phyloP scores from a whole-genome alignment of 2,113 vertebrate genomes.

The Stictonetta naevosa region DNA sequence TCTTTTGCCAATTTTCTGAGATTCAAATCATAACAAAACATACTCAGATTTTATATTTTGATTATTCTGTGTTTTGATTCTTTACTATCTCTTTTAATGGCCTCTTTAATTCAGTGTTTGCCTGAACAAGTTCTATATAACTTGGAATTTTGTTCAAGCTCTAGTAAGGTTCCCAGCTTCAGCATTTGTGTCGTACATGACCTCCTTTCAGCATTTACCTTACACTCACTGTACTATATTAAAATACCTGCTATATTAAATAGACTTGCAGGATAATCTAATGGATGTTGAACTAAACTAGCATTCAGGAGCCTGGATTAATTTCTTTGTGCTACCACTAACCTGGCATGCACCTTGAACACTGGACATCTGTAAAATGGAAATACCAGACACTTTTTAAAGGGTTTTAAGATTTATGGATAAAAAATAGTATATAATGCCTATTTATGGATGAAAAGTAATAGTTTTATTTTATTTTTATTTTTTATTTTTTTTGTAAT shows the following conservation, averaged over 20 bases:
- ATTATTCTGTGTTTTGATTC: neutral
- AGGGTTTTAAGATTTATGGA: neutral
- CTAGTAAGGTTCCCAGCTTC: neutral
- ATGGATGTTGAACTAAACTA: neutral
- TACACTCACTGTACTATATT: neutral
- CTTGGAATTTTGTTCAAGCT: neutral
- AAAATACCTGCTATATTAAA: neutral
- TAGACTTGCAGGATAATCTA: neutral
- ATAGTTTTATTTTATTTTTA: neutral
- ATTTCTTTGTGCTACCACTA: neutral
- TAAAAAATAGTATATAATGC: neutral
- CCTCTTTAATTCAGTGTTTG: neutral
- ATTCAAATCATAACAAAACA: neutral
- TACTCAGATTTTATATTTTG: neutral
- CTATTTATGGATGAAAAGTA: neutral
- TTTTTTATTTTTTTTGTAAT: neutral
- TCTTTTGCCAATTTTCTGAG: neutral
- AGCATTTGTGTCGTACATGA: neutral
- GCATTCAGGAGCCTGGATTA: neutral
- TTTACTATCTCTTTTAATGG: neutral
- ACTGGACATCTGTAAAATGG: neutral
- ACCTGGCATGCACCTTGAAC: neutral
- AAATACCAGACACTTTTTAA: neutral
- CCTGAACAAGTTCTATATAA: neutral
- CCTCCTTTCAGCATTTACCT: neutral